Base-by-base conservation (phyloP, 2,113 vertebrate species). In the Macquaria australasica region DNA sequence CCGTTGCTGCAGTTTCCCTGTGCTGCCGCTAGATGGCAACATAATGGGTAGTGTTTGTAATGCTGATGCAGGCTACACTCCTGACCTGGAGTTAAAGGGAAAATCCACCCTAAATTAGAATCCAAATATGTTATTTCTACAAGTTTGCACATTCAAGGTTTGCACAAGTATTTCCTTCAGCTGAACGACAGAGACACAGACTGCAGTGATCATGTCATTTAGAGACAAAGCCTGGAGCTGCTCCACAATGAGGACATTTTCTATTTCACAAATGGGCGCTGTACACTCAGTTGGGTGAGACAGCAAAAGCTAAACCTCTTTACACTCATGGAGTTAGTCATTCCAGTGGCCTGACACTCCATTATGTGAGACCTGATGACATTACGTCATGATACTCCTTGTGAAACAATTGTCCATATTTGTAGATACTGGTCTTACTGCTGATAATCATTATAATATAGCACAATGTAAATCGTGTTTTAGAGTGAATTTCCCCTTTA, bases 61-160 rank as follows among this genome's bases (percentile, higher is more conserved):
- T 77, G 69, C 80, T 67, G 48, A 77, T 77, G 60, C 70, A 72
- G 72, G 31, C 50, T 75, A 45, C 85, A 70, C 53, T 51, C 21
- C 63, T 90, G 85, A 89, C 83, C 84, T 87, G 68, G 66, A 83
- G 68, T 87, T 83, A 89, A 84, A 79, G 73, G 77, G 64, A 87
- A 85, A 77, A 83, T 82, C 62, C 83, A 69, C 41, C n/a, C 21
- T 50, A 21, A 79, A 76, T 45, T 53, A 60, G 9, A 64, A 37
- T 48, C 78, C 0, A 77, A 56, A 62, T 20, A n/a, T 53, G 20
- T 37, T 41, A 39, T 20, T 78, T 62, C 39, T 34, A 51, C 3
- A 34, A 5, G 50, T 18, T 55, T 20, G n/a, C 23, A 43, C 21
- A 37, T 51, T 39, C 10, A 41, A 48, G 37, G 6, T 39, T 51